Evolutionary conservation across 2,888 invertebrate genomes (phyloP).

Genomic region (Cryptops parisi): DNA sequence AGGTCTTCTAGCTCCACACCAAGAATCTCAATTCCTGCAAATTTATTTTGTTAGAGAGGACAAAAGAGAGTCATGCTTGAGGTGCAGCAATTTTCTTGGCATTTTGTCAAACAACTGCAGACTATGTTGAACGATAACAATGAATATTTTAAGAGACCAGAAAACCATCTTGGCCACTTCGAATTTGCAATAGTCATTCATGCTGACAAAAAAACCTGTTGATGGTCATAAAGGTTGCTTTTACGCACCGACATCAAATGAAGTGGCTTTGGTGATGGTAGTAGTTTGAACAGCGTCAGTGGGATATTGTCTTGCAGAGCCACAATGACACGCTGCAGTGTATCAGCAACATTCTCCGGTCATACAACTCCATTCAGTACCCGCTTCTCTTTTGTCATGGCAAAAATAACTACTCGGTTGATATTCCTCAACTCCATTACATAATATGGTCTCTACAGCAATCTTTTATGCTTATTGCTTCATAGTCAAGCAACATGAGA

Average conservation of each 20-base stretch:
- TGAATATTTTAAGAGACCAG: background rate
- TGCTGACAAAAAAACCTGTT: background rate
- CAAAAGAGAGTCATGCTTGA: background rate
- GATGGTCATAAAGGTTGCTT: background rate
- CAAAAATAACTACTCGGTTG: background rate
- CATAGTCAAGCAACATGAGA: background rate
- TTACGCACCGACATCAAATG: background rate
- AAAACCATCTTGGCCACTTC: background rate
- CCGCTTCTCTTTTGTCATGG: background rate
- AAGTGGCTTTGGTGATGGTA: background rate
- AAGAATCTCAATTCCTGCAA: background rate
- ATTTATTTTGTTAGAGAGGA: background rate
- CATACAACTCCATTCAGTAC: too few relatives aligned
- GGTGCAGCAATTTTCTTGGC: background rate
- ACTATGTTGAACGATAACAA: background rate
- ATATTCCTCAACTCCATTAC: background rate
- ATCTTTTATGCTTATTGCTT: background rate
- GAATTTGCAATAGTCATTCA: background rate
- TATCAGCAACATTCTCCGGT: slow-evolving; percentile 10
- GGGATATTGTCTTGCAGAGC: background rate
- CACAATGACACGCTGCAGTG: background rate
- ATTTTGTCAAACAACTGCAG: background rate
- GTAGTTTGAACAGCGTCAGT: background rate
- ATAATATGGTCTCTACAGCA: background rate
- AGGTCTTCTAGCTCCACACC: background rate